Evolutionary conservation across 2,113 vertebrate genomes (phyloP), one percentile per base, ranked within the genome.

Genomic region (Hucho hucho): DNA sequence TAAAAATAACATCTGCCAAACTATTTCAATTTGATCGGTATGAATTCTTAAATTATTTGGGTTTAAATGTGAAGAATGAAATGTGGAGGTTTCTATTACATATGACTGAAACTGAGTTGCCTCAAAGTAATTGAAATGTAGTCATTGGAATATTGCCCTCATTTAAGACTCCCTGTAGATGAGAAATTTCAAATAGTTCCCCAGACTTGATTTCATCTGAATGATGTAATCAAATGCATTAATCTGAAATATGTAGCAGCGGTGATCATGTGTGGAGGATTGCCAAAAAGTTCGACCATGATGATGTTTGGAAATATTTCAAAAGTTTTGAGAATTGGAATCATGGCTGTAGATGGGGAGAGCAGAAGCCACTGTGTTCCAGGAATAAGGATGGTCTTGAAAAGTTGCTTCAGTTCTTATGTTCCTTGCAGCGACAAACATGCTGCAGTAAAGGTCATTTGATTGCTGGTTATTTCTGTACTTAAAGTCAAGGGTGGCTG

Each of bases 1-100:
- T 92, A 92, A 87, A 86, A 77, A 24, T 75, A 65, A 58, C 14
- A 20, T 63, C 83, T 88, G 88, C 86, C 88, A 92, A 88, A 76
- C 73, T 63, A 43, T 43, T 69, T 47, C 13, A 75, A 72, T 79
- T 64, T 37, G 22, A 87, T 83, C 64, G 46, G 49, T 81, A 53
- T 32, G 75, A 64, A 47, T 70, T 53, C 64, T 68, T 6, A 28
- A 64, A 58, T 20, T 13, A 75, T 68, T 84, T 81, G 73, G 80
- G 75, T 75, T 75, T 73, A 70, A 70, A 63, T 3, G 37, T 63
- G 53, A 70, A 47, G 77, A 59, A 81, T 75, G 29, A 72, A 82
- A 83, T 81, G 83, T 85, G 74, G 81, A 77, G 75, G 69, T 66
- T 78, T 83, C 76, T 80, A 74, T 75, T 65, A 65, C 77, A 63